Conservation (phyloP, 2,797 vertebrate species). For the Acipenser oxyrinchus region DNA sequence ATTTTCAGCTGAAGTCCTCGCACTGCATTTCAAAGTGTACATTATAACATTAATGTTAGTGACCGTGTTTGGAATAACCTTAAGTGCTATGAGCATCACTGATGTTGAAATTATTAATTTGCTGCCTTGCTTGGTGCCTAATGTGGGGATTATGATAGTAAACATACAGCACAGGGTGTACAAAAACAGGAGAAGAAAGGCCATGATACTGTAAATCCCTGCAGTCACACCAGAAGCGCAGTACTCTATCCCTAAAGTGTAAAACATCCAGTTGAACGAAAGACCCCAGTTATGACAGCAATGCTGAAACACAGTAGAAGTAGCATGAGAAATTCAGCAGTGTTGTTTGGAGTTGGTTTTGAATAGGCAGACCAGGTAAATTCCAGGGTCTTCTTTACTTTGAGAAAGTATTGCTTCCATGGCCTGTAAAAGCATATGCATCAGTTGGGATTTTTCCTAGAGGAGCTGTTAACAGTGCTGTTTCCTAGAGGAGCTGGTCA, state of each 20-base stretch:
- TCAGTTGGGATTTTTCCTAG: no score
- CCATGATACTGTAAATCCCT: slow-evolving; percentile 45
- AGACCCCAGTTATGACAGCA: slow-evolving; percentile 49
- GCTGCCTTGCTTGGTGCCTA: slow-evolving; percentile 76
- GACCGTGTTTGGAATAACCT: slow-evolving; percentile 70
- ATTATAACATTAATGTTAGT: slow-evolving; percentile 61
- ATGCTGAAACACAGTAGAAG: slow-evolving; percentile 62
- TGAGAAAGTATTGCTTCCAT: no score
- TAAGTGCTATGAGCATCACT: slow-evolving; percentile 61
- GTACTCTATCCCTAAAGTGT: slow-evolving; percentile 54
- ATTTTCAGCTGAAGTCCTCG: slow-evolving; percentile 67
- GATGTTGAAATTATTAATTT: slow-evolving; percentile 71
- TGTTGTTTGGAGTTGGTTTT: slow-evolving; percentile 47
- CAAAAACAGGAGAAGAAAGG: slow-evolving; percentile 58
- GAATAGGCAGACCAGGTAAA: slow-evolving; percentile 71
- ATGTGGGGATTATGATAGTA: slow-evolving; percentile 68
- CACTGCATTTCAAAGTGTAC: slow-evolving; percentile 70
- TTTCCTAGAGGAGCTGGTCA: no score
- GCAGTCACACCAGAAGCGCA: slow-evolving; percentile 30
- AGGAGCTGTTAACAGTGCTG: no score
- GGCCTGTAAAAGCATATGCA: no score
- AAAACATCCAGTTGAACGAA: slow-evolving; percentile 68
- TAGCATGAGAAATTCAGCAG: slow-evolving; percentile 55
- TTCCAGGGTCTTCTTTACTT: slow-evolving; percentile 24
- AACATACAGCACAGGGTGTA: slow-evolving; percentile 80